Conservation (phyloP, 64 coral and sea anemone species). For the Pocillopora damicornis region DNA sequence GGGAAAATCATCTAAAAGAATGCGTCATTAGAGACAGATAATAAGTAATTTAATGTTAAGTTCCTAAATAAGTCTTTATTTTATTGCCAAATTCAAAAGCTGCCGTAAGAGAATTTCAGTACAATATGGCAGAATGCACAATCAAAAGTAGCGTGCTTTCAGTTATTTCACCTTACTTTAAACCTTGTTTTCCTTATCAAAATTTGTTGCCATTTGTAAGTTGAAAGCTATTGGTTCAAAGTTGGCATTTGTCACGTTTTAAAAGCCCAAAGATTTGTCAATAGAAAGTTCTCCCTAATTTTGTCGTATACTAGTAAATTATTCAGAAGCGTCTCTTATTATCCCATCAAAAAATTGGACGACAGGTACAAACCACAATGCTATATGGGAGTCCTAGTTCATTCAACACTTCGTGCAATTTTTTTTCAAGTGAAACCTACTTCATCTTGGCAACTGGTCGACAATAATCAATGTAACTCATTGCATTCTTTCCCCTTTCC, state of each 20-base stretch:
- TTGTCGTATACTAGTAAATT: background rate
- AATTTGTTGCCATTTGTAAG: too few relatives aligned
- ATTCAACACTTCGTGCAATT: background rate
- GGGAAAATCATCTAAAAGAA: background rate
- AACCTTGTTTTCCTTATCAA: too few relatives aligned
- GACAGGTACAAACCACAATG: slow-evolving; percentile 1
- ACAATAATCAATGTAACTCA: background rate
- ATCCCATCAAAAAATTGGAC: background rate
- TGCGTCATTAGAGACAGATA: background rate
- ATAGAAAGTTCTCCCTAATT: background rate
- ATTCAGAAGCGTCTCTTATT: slow-evolving; percentile 21
- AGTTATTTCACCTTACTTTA: too few relatives aligned
- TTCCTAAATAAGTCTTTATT: background rate
- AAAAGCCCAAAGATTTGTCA: background rate
- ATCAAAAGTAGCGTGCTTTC: too few relatives aligned
- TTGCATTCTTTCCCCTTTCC: background rate
- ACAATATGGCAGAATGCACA: too few relatives aligned
- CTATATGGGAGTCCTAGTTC: background rate
- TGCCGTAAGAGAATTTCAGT: too few relatives aligned
- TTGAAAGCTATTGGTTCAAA: background rate
- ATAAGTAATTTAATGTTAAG: background rate
- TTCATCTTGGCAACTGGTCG: background rate
- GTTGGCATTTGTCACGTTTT: background rate
- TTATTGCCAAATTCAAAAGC: too few relatives aligned
- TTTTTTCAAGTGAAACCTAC: background rate